Conservation (phyloP, 2,888 invertebrate species). For the Pardosa pseudoannulata region DNA sequence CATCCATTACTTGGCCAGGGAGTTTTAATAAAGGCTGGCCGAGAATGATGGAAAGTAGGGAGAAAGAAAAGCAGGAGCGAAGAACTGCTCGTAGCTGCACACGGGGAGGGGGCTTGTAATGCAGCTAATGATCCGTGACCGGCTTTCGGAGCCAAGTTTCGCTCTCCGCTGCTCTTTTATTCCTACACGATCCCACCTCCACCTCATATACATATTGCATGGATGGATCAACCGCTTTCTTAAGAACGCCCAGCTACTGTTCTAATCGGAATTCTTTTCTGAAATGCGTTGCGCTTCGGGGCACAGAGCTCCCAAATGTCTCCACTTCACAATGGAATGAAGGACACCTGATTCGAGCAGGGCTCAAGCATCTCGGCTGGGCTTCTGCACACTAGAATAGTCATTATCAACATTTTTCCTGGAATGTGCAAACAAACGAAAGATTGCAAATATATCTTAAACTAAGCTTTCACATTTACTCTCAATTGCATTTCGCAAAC, state of each 20-base stretch:
- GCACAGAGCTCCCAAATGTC: conserved; percentile 30
- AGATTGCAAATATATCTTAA: too few species aligned
- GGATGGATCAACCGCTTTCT: conserved; percentile 56
- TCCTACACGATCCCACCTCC: conserved; percentile 62
- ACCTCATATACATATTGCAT: conserved; percentile 67
- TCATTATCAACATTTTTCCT: not conserved
- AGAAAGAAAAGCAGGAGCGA: conserved; percentile 43
- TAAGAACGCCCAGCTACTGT: conserved; percentile 52
- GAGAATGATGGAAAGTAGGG: conserved; percentile 40
- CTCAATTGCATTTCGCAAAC: too few species aligned
- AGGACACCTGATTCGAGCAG: conserved; percentile 3
- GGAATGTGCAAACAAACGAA: not conserved
- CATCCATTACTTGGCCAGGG: conserved; percentile 60
- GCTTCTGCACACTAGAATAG: not conserved
- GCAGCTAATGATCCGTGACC: conserved; percentile 69
- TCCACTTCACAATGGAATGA: conserved; percentile 58
- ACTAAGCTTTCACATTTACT: too few species aligned
- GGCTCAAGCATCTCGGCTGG: too few species aligned
- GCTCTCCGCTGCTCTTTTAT: conserved; percentile 51
- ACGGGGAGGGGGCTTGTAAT: conserved; percentile 54
- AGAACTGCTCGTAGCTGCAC: conserved; percentile 29
- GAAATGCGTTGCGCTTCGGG: conserved; percentile 57
- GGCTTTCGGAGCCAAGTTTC: conserved; percentile 43
- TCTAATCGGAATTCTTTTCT: conserved; percentile 57
- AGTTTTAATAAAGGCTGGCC: conserved; percentile 68